These are phyloP conservation scores for Argyrosomus regius DNA, from an alignment of 2,797 vertebrate species.

Conservation along the genomic window DNA sequence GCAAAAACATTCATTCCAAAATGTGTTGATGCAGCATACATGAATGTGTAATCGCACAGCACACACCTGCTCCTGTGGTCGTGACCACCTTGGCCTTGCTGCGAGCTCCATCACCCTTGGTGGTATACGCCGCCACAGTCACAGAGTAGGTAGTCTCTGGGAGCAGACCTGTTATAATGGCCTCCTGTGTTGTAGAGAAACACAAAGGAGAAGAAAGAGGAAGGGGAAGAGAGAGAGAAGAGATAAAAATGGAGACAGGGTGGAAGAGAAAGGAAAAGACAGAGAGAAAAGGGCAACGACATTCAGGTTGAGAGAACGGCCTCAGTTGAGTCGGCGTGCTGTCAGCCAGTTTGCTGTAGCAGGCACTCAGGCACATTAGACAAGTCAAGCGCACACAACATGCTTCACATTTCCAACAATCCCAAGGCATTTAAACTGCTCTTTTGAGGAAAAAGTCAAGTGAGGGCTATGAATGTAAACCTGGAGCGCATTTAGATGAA, in stretches of 20 bases:
- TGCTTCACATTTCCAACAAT: slow-evolving; percentile 30
- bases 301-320: slow-evolving; percentile 1
- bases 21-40: slow-evolving; percentile 4
- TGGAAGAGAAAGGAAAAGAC: background rate
- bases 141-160: slow-evolving; percentile 96
- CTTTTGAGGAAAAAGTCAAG: slow-evolving; percentile 17
- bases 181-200: slow-evolving; percentile 85
- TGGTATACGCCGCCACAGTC: slow-evolving; percentile 94
- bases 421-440: slow-evolving; percentile 17
- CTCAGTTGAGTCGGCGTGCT: slow-evolving; percentile 9
- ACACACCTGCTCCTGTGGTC: slow-evolving; percentile 95
- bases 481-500: slow-evolving; percentile 3
- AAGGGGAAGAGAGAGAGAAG: background rate
- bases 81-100: slow-evolving; percentile 94
- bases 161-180: slow-evolving; percentile 90
- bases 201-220: background rate
- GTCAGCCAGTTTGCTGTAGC: slow-evolving; percentile 12
- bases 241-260: background rate
- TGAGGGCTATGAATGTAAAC: slow-evolving; percentile 9
- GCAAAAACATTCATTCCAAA: background rate
- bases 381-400: slow-evolving; percentile 39
- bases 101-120: slow-evolving; percentile 95
- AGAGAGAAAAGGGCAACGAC: slow-evolving; percentile 23
- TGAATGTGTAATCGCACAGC: background rate
- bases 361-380: slow-evolving; percentile 22